Evolutionary conservation across 1,140 invertebrate species (phyloP).

Genomic region (Branchinecta lindahli): DNA sequence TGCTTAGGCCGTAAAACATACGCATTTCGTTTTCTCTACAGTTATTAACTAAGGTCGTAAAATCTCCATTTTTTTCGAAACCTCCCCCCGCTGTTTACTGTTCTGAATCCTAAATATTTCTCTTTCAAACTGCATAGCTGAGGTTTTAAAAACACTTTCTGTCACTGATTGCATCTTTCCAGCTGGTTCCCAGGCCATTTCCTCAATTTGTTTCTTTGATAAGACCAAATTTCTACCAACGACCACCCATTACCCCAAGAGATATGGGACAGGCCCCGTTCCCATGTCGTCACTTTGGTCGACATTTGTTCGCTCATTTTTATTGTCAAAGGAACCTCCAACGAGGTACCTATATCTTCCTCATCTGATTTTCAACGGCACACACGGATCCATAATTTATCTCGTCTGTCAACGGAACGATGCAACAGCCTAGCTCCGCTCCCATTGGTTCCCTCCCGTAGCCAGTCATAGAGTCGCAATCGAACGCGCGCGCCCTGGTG

Average conservation of each 20-base stretch:
- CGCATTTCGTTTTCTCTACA: too few species aligned
- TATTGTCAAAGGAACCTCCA: neutral
- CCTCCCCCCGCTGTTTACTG: too few species aligned
- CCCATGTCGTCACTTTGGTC: constrained; percentile 4
- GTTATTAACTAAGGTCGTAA: too few species aligned
- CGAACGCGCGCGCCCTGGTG: neutral
- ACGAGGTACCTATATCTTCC: neutral
- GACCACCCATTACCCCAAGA: constrained; percentile 5
- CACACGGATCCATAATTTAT: too few species aligned
- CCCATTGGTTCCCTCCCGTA: neutral
- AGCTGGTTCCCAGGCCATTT: neutral
- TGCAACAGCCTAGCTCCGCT: neutral
- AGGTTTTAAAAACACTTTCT: neutral
- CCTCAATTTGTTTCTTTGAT: constrained; percentile 9
- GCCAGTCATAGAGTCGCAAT: neutral
- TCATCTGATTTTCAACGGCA: constrained; percentile 3
- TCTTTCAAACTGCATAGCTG: too few species aligned
- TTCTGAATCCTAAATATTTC: too few species aligned
- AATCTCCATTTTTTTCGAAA: too few species aligned
- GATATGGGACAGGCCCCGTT: neutral
- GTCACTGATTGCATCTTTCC: neutral
- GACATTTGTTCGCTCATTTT: neutral
- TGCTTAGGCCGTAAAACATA: too few species aligned
- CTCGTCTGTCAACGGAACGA: too few species aligned
- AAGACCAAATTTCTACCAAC: neutral